Evolutionary conservation across 1,140 invertebrate genomes (phyloP).

Genomic region (Eulimnadia texana): DNA sequence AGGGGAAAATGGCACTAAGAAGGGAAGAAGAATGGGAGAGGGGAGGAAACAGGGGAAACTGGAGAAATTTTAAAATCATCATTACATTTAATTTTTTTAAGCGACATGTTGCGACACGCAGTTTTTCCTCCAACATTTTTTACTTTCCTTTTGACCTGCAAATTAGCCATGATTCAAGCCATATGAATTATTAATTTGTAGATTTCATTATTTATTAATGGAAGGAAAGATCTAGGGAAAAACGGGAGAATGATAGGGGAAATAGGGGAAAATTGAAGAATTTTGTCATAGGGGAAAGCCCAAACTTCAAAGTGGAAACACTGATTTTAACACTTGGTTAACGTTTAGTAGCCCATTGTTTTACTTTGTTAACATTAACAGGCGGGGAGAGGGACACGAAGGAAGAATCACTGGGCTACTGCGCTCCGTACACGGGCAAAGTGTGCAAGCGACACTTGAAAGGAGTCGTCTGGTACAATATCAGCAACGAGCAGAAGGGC

Average conservation of each 20-base stretch:
- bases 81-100: not conserved
- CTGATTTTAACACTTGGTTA: no score
- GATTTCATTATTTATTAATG: no score
- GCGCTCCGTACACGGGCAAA: constrained; percentile 73
- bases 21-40: no score
- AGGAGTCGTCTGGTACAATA: constrained; percentile 68
- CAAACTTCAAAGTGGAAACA: no score
- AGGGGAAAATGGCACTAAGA: not conserved
- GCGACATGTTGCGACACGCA: not conserved
- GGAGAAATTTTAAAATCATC: no score
- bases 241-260: no score
- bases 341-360: not conserved
- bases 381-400: not conserved
- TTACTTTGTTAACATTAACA: not conserved
- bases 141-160: not conserved
- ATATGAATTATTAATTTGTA: no score
- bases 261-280: no score
- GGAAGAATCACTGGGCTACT: constrained; percentile 43
- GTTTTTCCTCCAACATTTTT: not conserved
- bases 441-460: constrained; percentile 67
- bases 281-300: no score
- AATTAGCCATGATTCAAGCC: no score
- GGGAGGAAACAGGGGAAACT: no score
- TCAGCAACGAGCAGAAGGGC: constrained; percentile 44
- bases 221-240: no score